Percentiles rank a stretch among this genome's conserved stretches.
These are phyloP conservation scores for Ctenosaura bakeri DNA, from an alignment of 2,797 vertebrate species.

Conservation along the genomic window DNA sequence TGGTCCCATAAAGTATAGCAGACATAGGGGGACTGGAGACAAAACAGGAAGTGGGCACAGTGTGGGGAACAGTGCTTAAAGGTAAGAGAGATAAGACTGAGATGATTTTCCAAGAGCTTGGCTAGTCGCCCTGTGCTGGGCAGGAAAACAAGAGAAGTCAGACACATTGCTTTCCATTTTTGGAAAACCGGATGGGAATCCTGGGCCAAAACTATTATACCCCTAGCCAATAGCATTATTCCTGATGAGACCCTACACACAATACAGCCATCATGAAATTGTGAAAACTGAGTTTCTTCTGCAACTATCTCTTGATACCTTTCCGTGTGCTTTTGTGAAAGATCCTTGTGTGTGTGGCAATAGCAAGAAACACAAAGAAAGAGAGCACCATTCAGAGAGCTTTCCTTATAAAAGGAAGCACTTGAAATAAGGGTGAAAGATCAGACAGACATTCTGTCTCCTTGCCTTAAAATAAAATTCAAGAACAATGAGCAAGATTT, in stretches of 20 bases:
- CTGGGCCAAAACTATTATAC: too few relatives aligned
- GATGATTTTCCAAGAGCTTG: background rate
- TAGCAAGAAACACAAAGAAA: background rate
- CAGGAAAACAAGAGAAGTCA: background rate
- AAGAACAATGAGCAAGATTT: background rate
- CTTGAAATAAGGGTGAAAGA: background rate
- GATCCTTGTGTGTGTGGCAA: background rate
- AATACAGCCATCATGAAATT: too few relatives aligned
- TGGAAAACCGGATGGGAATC: too few relatives aligned
- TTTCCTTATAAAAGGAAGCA: background rate
- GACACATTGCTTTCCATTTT: background rate
- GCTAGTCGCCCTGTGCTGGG: too few relatives aligned
- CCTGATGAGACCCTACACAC: too few relatives aligned
- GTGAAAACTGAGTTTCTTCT: background rate
- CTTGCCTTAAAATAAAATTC: conserved; percentile 1
- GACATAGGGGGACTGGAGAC: background rate
- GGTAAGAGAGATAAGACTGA: background rate
- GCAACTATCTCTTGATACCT: background rate
- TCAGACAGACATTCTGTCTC: background rate
- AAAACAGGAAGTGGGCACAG: background rate
- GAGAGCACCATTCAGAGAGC: background rate
- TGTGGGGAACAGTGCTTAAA: background rate
- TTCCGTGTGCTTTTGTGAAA: background rate
- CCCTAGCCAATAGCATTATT: too few relatives aligned
- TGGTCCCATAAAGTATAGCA: background rate